Percentiles rank a stretch among this genome's conserved stretches.
phyloP scores from a whole-genome alignment of 2,113 vertebrate species.

The Tragelaphus scriptus region DNA sequence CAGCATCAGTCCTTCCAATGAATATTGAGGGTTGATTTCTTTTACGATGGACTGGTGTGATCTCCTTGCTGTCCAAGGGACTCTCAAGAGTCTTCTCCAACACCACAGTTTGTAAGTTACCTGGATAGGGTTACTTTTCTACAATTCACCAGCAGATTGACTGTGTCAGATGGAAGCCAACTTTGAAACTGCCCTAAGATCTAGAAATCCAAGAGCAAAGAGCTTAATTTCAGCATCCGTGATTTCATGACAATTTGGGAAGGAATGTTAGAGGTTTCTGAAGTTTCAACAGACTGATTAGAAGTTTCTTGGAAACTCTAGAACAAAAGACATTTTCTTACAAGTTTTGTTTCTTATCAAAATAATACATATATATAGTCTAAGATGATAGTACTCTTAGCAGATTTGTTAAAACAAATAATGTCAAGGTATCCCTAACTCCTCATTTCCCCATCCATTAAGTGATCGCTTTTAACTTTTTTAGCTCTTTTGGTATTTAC shows the following conservation, averaged over 20 bases:
- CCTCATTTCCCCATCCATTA: neutral
- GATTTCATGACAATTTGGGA: neutral
- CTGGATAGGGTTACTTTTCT: neutral
- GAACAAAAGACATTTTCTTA: neutral
- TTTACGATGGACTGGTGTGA: neutral
- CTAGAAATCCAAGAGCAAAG: neutral
- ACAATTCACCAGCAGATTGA: neutral
- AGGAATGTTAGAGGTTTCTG: neutral
- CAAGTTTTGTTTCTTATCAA: neutral
- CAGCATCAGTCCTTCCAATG: neutral
- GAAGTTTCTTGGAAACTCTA: neutral
- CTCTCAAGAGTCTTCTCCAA: neutral
- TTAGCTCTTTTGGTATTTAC: neutral
- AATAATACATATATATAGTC: neutral
- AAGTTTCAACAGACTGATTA: neutral
- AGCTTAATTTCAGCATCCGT: neutral
- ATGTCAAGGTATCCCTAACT: neutral
- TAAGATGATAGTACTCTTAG: neutral
- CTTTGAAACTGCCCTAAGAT: neutral
- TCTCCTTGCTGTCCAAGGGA: neutral
- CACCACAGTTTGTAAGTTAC: neutral
- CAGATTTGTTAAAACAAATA: neutral
- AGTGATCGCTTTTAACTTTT: neutral
- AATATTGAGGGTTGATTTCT: neutral
- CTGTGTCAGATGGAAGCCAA: neutral